phyloP scores from a whole-genome alignment of 2,888 invertebrate species.

The Omphaloscelis lunosa region DNA sequence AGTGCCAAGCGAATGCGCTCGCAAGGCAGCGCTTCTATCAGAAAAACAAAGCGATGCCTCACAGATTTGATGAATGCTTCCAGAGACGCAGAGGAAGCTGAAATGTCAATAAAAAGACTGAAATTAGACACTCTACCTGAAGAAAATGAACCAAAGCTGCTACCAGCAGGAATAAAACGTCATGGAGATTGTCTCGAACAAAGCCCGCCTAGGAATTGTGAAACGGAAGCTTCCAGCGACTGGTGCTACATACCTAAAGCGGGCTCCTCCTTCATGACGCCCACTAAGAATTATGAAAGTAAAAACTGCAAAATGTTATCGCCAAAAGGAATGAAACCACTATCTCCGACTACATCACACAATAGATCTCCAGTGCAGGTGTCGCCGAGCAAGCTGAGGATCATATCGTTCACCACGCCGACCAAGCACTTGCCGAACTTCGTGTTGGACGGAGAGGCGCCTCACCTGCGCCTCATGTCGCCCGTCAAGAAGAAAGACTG shows the following conservation, averaged over 20 bases:
- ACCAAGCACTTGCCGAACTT: slow-evolving; percentile 94
- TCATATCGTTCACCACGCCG: slow-evolving; percentile 88
- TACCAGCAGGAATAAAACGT: slow-evolving; percentile 78
- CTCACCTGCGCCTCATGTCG: slow-evolving; percentile 93
- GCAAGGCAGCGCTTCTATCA: slow-evolving; percentile 56
- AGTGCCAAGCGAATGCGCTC: slow-evolving; percentile 67
- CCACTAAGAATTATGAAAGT: slow-evolving; percentile 80
- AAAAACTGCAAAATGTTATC: slow-evolving; percentile 75
- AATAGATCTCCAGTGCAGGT: slow-evolving; percentile 72
- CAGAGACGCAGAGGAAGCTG: slow-evolving; percentile 73
- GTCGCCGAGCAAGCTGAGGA: slow-evolving; percentile 73
- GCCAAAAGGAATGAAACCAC: slow-evolving; percentile 73
- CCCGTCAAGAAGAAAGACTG: slow-evolving; percentile 92
- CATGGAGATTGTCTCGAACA: slow-evolving; percentile 74
- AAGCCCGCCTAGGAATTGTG: slow-evolving; percentile 65
- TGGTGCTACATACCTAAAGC: slow-evolving; percentile 78
- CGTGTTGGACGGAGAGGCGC: slow-evolving; percentile 94
- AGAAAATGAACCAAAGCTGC: slow-evolving; percentile 64
- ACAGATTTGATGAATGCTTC: slow-evolving; percentile 82
- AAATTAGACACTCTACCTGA: slow-evolving; percentile 70
- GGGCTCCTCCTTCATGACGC: slow-evolving; percentile 81
- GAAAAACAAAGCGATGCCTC: slow-evolving; percentile 85
- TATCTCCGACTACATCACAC: slow-evolving; percentile 68
- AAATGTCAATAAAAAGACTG: slow-evolving; percentile 73
- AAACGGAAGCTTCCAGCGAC: slow-evolving; percentile 60